phyloP scores from a whole-genome alignment of 2,797 vertebrate genomes.

The Phylloscopus collybita region DNA sequence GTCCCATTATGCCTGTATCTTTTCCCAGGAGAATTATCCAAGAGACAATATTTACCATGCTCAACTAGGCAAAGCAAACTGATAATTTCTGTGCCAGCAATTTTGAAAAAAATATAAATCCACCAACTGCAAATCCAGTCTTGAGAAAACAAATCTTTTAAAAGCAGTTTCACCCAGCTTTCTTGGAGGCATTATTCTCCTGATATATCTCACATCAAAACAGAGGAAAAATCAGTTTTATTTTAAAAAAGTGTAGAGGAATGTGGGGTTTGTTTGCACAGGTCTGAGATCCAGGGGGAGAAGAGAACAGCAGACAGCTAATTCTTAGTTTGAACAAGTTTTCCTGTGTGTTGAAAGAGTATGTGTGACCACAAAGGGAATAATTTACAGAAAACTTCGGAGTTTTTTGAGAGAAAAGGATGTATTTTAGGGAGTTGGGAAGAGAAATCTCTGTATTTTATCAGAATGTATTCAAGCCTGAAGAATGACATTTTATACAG shows the following conservation, averaged over 20 bases:
- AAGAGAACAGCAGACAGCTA: not conserved
- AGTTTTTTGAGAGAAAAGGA: not conserved
- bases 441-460: not conserved
- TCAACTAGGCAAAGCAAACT: conserved; percentile 8
- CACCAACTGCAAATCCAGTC: not conserved
- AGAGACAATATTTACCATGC: not conserved
- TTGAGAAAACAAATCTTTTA: not conserved
- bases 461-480: conserved; percentile 5
- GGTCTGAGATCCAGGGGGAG: not conserved
- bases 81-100: not conserved
- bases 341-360: not conserved
- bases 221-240: not conserved
- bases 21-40: not conserved
- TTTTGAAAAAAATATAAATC: not conserved
- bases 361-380: not conserved
- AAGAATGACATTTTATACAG: not conserved
- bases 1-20: not conserved
- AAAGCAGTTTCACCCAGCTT: not conserved
- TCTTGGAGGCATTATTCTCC: not conserved
- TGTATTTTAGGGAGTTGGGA: not conserved
- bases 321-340: conserved; percentile 9
- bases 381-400: not conserved
- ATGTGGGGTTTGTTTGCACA: not conserved
- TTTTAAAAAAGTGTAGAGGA: not conserved
- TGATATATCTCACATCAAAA: not conserved